phyloP scores from a whole-genome alignment of 2,888 invertebrate species.

The Geotrupes spiniger region DNA sequence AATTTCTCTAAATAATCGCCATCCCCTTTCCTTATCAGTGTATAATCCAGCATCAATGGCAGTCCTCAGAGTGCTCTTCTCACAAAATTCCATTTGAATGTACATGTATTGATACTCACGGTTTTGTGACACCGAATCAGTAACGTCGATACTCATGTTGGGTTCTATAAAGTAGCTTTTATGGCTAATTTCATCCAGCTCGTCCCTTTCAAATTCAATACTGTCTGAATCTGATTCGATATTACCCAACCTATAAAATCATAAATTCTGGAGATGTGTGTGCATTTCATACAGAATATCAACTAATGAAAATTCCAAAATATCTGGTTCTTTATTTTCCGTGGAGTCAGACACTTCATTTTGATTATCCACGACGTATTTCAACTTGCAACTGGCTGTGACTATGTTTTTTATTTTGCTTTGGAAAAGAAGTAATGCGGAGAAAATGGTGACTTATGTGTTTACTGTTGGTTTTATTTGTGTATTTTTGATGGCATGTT shows the following conservation, averaged over 20 bases:
- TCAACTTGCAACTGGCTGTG: too few species aligned
- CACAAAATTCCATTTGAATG: slow-evolving; percentile 99
- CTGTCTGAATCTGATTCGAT: slow-evolving; percentile 59
- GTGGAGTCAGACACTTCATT: too few species aligned
- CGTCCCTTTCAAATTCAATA: slow-evolving; percentile 61
- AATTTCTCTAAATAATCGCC: slow-evolving; percentile 93
- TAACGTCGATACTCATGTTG: not conserved
- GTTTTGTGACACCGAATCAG: not conserved
- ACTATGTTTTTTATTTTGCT: too few species aligned
- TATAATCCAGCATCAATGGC: slow-evolving; percentile 83
- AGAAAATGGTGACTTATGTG: too few species aligned
- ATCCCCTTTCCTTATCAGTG: slow-evolving; percentile 74
- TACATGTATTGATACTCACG: slow-evolving; percentile 71
- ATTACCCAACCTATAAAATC: slow-evolving; percentile 27
- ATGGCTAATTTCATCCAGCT: slow-evolving; percentile 37
- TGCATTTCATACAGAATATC: too few species aligned
- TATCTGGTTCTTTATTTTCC: too few species aligned
- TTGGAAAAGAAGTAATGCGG: too few species aligned
- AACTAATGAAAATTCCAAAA: too few species aligned
- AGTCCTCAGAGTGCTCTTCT: slow-evolving; percentile 85
- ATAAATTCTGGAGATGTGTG: too few species aligned
- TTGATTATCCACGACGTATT: too few species aligned
- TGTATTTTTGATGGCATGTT: too few species aligned
- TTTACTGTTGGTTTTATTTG: too few species aligned
- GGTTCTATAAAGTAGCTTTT: not conserved